phyloP scores from a whole-genome alignment of 2,888 invertebrate genomes.

The Cabera pusaria region DNA sequence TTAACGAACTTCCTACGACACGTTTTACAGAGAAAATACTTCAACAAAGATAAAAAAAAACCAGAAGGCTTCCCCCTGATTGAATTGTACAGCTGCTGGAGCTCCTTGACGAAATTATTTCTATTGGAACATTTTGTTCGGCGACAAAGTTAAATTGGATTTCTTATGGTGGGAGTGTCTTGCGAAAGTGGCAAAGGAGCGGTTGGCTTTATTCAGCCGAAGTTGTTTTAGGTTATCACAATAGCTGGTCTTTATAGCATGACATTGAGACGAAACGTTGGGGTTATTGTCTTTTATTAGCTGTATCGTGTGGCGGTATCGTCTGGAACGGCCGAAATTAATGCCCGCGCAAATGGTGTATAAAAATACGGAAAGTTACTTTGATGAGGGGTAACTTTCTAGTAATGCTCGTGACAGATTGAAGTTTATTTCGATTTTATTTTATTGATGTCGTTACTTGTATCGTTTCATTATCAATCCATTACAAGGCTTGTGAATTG shows the following conservation, averaged over 20 bases:
- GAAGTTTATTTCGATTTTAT: too few relatives aligned
- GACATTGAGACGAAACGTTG: constrained; percentile 36
- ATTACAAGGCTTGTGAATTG: too few relatives aligned
- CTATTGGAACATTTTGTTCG: constrained; percentile 79
- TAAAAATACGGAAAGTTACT: constrained; percentile 21
- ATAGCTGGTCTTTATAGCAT: constrained; percentile 53
- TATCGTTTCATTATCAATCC: too few relatives aligned
- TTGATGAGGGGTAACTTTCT: constrained; percentile 20
- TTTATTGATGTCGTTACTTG: too few relatives aligned
- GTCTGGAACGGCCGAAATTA: constrained; percentile 20
- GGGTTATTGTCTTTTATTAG: constrained; percentile 41
- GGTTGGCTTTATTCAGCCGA: constrained; percentile 63
- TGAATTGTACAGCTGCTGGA: constrained; percentile 78
- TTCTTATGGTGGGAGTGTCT: constrained; percentile 76
- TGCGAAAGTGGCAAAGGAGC: constrained; percentile 60
- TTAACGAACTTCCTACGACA: constrained; percentile 56
- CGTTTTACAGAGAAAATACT: constrained; percentile 50
- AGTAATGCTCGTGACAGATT: constrained; percentile 19
- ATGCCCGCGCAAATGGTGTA: constrained; percentile 19
- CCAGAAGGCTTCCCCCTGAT: constrained; percentile 64
- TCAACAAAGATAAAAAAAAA: constrained; percentile 58
- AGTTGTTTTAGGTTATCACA: constrained; percentile 66
- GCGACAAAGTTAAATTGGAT: constrained; percentile 81
- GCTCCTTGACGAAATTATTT: constrained; percentile 80
- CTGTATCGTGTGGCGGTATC: constrained; percentile 23